Evolutionary conservation across 2,888 invertebrate species (phyloP).

Genomic region (Bibio marci): DNA sequence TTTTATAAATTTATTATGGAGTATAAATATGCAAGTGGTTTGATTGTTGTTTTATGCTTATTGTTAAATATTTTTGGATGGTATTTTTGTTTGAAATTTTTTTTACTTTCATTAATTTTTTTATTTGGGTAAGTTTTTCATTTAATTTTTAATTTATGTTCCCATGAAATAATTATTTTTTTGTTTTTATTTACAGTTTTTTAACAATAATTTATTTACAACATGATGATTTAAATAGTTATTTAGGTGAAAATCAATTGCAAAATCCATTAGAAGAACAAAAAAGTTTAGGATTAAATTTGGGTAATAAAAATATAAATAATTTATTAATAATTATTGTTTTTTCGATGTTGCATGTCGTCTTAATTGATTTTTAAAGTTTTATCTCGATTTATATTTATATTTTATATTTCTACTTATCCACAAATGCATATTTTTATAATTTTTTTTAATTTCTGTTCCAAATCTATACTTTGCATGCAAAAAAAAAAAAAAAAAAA

Average conservation of each 20-base stretch:
- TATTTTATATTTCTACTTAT: no score
- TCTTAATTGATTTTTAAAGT: no score
- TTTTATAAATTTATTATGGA: constrained; percentile 7
- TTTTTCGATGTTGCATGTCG: no score
- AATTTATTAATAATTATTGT: no score
- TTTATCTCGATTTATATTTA: no score
- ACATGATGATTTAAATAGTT: constrained; percentile 4
- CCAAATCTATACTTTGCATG: background rate
- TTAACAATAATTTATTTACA: constrained; percentile 6
- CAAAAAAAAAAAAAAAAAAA: background rate
- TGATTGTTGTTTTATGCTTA: constrained; percentile 6
- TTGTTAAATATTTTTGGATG: constrained; percentile 8
- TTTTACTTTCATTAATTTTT: constrained; percentile 5
- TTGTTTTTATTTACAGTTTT: background rate
- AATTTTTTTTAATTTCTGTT: background rate
- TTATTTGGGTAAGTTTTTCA: constrained; percentile 7
- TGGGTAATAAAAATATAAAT: constrained; percentile 5
- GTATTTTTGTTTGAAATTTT: constrained; percentile 3
- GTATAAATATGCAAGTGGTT: constrained; percentile 8
- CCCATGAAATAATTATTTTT: background rate
- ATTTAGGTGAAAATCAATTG: background rate
- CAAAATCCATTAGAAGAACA: constrained; percentile 7
- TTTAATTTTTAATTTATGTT: background rate
- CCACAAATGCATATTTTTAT: no score
- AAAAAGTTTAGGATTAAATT: constrained; percentile 7